Conservation (phyloP, 2,113 vertebrate genomes). For the Aptenodytes patagonicus region DNA sequence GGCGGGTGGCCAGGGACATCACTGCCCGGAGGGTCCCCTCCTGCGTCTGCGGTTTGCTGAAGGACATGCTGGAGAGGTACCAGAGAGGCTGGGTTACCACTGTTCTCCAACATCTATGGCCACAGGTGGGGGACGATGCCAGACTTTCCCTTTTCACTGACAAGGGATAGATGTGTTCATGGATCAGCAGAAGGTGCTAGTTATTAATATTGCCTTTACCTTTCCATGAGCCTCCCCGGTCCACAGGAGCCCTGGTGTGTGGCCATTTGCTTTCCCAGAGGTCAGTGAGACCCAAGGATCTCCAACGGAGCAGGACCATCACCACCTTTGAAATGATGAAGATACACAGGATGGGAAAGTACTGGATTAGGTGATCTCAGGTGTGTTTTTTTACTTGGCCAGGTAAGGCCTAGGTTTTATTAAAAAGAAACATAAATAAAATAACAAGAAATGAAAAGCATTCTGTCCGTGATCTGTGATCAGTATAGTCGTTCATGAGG, state of each 20-base stretch:
- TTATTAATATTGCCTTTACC: accelerated
- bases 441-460: not conserved
- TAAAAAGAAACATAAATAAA: not conserved
- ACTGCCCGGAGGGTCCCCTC: not conserved
- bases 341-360: not conserved
- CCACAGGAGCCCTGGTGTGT: accelerated
- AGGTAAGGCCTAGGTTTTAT: too few species aligned
- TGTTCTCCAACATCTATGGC: accelerated
- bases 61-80: not conserved
- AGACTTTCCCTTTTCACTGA: not conserved
- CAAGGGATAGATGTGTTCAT: accelerated
- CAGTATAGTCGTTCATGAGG: not conserved
- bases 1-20: not conserved
- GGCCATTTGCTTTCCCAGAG: not conserved
- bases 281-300: not conserved
- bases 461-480: not conserved
- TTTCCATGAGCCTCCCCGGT: accelerated
- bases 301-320: accelerated
- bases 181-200: not conserved
- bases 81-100: not conserved
- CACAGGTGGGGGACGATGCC: accelerated
- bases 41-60: accelerated
- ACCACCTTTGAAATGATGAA: accelerated
- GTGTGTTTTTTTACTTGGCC: not conserved
- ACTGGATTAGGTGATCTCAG: not conserved